A percentile compares a stretch with the other conserved stretches of the same genome.
Conservation (phyloP, 2,888 invertebrate genomes). For the Sarcophaga variegata region DNA sequence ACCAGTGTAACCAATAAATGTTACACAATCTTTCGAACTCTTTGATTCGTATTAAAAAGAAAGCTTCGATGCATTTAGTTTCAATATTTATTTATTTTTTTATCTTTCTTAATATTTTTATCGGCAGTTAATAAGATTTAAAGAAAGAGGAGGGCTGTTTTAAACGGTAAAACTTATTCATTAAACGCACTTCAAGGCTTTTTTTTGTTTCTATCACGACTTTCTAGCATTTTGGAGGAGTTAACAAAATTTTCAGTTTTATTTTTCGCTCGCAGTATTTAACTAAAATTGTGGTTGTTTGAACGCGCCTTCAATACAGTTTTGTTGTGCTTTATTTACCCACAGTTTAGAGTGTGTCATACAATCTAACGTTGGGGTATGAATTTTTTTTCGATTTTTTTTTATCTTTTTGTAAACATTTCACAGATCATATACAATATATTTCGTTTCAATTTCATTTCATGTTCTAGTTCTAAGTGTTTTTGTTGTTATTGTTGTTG, state of each 20-base stretch:
- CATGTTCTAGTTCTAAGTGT: not conserved
- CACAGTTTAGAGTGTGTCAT: too few relatives aligned
- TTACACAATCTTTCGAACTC: too few relatives aligned
- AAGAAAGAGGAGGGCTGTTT: too few relatives aligned
- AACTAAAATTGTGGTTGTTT: conserved; percentile 17
- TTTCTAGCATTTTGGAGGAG: not conserved
- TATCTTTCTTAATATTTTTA: not conserved
- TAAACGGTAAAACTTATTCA: too few relatives aligned
- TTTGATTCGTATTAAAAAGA: too few relatives aligned
- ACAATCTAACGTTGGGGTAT: too few relatives aligned
- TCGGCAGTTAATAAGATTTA: too few relatives aligned
- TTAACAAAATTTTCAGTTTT: not conserved
- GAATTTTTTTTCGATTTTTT: too few relatives aligned
- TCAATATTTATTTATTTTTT: not conserved
- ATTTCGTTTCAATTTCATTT: conserved; percentile 10
- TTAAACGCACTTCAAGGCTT: not conserved
- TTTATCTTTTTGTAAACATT: not conserved
- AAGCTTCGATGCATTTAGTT: not conserved
- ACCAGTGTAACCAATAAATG: too few relatives aligned
- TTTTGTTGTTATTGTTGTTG: conserved; percentile 11
- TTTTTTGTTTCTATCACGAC: not conserved
- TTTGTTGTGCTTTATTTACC: not conserved
- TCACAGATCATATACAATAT: conserved; percentile 47
- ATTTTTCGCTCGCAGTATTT: conserved; percentile 9
- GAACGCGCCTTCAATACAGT: conserved; percentile 14